Percentiles rank a stretch among this genome's conserved stretches.
Evolutionary conservation across 2,113 vertebrate species (phyloP).

Genomic region (Litocranius walleri): DNA sequence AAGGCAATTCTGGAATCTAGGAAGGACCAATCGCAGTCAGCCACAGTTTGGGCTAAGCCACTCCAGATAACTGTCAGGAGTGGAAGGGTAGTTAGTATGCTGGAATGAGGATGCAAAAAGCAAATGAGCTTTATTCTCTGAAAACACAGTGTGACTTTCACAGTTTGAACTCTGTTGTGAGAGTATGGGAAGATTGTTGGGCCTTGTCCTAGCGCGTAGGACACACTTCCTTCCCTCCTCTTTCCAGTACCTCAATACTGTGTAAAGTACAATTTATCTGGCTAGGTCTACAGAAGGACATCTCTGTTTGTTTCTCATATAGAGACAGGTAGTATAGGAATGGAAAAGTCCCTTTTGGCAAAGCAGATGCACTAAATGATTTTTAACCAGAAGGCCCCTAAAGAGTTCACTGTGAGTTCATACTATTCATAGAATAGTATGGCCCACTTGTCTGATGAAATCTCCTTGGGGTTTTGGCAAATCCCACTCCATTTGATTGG

Average conservation of each 20-base stretch:
- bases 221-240: not conserved
- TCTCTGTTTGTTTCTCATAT: conserved; percentile 7
- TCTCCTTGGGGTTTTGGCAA: conserved; percentile 23
- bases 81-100: not conserved
- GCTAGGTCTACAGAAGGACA: not conserved
- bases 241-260: not conserved
- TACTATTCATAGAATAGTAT: not conserved
- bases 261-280: not conserved
- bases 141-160: not conserved
- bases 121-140: not conserved
- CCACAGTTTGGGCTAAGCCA: not conserved
- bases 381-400: not conserved
- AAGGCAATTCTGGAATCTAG: not conserved
- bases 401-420: not conserved
- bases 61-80: not conserved
- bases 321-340: not conserved
- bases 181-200: not conserved
- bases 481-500: conserved; percentile 14
- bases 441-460: conserved; percentile 16
- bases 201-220: not conserved
- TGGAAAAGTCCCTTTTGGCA: not conserved
- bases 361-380: not conserved
- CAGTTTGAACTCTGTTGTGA: not conserved
- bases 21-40: not conserved
- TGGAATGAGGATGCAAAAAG: not conserved